Base-by-base conservation (phyloP, 1,140 invertebrate species). In the Macrotrachela quadricornifera region DNA sequence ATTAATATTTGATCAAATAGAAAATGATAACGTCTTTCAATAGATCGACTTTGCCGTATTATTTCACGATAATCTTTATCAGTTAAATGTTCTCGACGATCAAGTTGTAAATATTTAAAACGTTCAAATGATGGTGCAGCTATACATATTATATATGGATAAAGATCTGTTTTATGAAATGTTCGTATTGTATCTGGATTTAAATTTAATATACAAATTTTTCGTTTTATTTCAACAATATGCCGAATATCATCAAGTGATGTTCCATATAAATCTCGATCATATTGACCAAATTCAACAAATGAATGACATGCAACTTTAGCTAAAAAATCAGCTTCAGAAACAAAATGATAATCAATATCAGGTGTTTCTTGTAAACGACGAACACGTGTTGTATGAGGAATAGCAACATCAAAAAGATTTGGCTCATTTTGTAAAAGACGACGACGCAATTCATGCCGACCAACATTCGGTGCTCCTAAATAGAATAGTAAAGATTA, bases 321-420 rank as follows among this genome's bases (percentile, higher is more conserved):
- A 0, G 83, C 79, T 64, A 95, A 85, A 68, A 97, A 95, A 62
- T 90, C 83, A 51, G 81, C 79, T 52, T 85, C 76, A 16, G 85
- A 82, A 55, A 95, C 91, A 65, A 96, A 95, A 69, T 94, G 86
- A 69, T 95, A 97, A 64, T 95, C 87, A 63, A 90, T 85, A 0
- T 86, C 87, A 59, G 92, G 82, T 0, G 87, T 77, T 69, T 96
- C 90, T 48, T 80, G 80, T 57, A 88, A 84, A 65, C 87, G 84
- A 55, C 80, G 77, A 0, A 83, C 76, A 57, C 90, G 76, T 65
- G 51, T 47, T 17, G 50, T 56, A 30, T 48, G 88, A 64, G 90
- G 88, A 64, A 95, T 82, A 38, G 88, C 87, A 14, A 85, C 85
- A 21, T 88, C 87, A 73, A 95, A 95, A 62, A 87, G 75, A 57